Percentiles rank a stretch among this genome's conserved stretches.
Evolutionary conservation across 2,113 vertebrate genomes (phyloP).

Genomic region (Plestiodon gilberti): DNA sequence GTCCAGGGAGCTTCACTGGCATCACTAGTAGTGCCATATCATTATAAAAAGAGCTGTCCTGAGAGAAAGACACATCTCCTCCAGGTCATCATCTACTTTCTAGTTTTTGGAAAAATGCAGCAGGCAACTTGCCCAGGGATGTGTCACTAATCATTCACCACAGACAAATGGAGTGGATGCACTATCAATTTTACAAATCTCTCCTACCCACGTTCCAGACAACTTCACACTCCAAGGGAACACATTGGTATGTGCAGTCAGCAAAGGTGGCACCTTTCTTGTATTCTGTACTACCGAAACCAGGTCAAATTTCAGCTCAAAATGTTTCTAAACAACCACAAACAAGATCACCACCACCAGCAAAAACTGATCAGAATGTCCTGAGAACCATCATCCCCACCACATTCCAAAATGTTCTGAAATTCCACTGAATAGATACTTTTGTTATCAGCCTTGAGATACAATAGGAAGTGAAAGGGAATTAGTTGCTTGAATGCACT

Average conservation of each 20-base stretch:
- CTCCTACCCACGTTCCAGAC: neutral
- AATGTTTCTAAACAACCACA: neutral
- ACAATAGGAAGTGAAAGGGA: neutral
- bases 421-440: neutral
- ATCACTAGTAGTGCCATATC: neutral
- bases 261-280: neutral
- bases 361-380: neutral
- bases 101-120: neutral
- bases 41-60: neutral
- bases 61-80: neutral
- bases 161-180: neutral
- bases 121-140: neutral
- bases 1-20: no score
- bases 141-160: neutral
- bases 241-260: neutral
- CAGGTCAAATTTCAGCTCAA: neutral
- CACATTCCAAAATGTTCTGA: neutral
- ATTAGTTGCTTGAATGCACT: neutral
- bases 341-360: neutral
- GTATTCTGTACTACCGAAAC: neutral
- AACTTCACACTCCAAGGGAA: neutral
- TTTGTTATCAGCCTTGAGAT: neutral
- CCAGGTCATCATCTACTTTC: neutral
- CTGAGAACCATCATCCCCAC: neutral
- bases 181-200: neutral